Percentiles rank a stretch among this genome's conserved stretches.
These are phyloP conservation scores for Ginglymostoma cirratum DNA, from an alignment of 2,113 vertebrate genomes.

Conservation along the genomic window DNA sequence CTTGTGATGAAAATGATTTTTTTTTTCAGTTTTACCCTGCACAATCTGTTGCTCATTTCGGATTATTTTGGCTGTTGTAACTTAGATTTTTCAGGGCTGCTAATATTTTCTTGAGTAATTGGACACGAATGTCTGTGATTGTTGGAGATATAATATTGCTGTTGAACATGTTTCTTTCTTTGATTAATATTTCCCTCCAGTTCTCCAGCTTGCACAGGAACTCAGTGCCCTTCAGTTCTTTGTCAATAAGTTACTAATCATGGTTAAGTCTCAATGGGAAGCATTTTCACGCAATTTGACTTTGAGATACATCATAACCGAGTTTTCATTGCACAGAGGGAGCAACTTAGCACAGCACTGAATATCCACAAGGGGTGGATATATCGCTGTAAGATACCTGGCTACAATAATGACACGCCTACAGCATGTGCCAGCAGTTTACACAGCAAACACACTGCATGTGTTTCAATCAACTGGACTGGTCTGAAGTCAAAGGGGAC, in stretches of 20 bases:
- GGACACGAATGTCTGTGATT: neutral
- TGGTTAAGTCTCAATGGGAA: neutral
- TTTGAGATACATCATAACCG: neutral
- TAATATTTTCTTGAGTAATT: neutral
- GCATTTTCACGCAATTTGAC: neutral
- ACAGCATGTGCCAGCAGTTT: too few relatives aligned
- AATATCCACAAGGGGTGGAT: too few relatives aligned
- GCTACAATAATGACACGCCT: too few relatives aligned
- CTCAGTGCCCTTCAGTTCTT: neutral
- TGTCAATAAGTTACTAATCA: neutral
- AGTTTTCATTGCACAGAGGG: too few relatives aligned
- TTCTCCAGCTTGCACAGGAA: neutral
- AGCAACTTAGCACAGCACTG: too few relatives aligned
- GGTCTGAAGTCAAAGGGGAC: too few relatives aligned
- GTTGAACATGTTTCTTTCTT: neutral
- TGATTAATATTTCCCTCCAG: neutral
- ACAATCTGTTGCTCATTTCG: neutral
- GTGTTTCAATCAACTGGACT: too few relatives aligned
- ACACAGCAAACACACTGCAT: too few relatives aligned
- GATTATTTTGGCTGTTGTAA: neutral
- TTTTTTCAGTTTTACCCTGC: neutral
- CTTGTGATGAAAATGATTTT: neutral
- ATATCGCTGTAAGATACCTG: too few relatives aligned
- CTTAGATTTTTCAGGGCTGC: neutral
- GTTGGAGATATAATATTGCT: neutral